Evolutionary conservation across 2,888 invertebrate genomes (phyloP), one percentile per base, ranked within the genome.

Genomic region (Diarsia rubi): DNA sequence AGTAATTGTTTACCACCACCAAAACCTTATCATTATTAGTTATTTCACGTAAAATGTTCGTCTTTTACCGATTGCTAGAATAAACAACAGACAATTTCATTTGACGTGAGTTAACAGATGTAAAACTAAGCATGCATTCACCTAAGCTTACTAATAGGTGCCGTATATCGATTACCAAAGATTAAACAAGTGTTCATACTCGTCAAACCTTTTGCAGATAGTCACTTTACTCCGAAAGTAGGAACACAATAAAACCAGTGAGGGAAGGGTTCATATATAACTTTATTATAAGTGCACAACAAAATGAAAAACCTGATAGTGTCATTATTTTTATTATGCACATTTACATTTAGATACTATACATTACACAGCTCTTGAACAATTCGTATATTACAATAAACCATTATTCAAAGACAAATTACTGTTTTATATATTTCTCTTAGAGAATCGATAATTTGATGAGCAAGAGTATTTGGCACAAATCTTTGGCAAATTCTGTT

Each of bases 241-340:
- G 44, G 54, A 70, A 68, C n/a, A 14, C 27, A 79, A 78, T 71
- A 74, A 79, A 88, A 84, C 79, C 70, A 86, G 81, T 6, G 37
- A 79, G 62, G 59, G 11, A 31, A 8, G 24, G 60, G 45, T 72
- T 24, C 45, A 63, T 42, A 49, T 37, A 63, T 31, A 49, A 37
- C 19, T 80, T 80, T 60, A 82, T 83, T 68, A n/a, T 37, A 45
- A n/a, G n/a, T n/a, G n/a, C n/a, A 54, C 5, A 62, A 42, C 42
- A 24, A 75, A 91, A 86, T 87, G 71, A 91, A 90, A 90, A 70
- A 77, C 21, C 80, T 8, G 37, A 63, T 73, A 42, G 69, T 73
- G 78, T 83, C 72, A 77, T 84, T 79, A 81, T 82, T 87, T 90
- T 88, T 88, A 89, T 88, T 90, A 80, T 82, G 82, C 82, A 90